Evolutionary conservation across 2,797 vertebrate species (phyloP).

Genomic region (Leuciscus waleckii): DNA sequence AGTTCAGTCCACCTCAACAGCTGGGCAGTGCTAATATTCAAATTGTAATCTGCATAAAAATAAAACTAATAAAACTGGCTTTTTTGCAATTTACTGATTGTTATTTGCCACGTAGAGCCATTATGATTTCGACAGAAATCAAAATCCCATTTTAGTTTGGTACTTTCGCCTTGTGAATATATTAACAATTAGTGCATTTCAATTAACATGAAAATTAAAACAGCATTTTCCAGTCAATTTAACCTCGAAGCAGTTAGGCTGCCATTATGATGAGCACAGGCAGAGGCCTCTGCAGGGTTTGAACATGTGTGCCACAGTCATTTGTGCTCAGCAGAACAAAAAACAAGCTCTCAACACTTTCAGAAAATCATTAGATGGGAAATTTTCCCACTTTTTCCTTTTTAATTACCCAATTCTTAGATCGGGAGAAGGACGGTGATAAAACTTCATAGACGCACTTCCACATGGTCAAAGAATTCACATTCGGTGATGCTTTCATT

Average conservation of each 20-base stretch:
- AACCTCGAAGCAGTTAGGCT: slow-evolving; percentile 86
- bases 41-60: not conserved
- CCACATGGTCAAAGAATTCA: slow-evolving; percentile 1
- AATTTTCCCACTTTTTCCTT: slow-evolving; percentile 1
- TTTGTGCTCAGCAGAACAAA: slow-evolving; percentile 37
- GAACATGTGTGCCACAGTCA: slow-evolving; percentile 45
- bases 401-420: slow-evolving; percentile 16
- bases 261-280: slow-evolving; percentile 80
- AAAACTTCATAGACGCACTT: not conserved
- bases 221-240: slow-evolving; percentile 99
- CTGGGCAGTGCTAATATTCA: slow-evolving; percentile 4
- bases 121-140: slow-evolving; percentile 73
- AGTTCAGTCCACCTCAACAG: not conserved
- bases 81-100: slow-evolving; percentile 29
- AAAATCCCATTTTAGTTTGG: slow-evolving; percentile 71
- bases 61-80: slow-evolving; percentile 20
- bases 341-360: slow-evolving; percentile 40
- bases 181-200: slow-evolving; percentile 97
- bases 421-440: not conserved
- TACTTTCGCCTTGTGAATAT: slow-evolving; percentile 82
- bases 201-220: slow-evolving; percentile 98
- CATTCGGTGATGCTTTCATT: not conserved
- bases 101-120: slow-evolving; percentile 66
- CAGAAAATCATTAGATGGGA: slow-evolving; percentile 8
- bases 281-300: slow-evolving; percentile 55